Evolutionary conservation across 2,113 vertebrate species (phyloP), one percentile per base, ranked within the genome.

Genomic region (Myotis davidii): DNA sequence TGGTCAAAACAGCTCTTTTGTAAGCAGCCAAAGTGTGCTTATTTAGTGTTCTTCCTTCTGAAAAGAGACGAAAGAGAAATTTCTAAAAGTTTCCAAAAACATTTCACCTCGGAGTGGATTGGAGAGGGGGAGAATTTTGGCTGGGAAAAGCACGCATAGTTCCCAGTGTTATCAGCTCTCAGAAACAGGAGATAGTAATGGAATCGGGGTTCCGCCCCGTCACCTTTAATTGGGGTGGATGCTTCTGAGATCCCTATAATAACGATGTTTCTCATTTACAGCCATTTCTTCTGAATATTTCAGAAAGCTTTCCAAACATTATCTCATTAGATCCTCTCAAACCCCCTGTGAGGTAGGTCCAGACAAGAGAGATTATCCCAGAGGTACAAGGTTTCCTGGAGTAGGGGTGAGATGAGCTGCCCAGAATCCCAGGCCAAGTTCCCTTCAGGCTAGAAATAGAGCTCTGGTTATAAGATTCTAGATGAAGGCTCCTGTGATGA

Each of bases 1-100:
- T 96, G 91, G 97, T 95, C 96, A 97, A 96, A 98, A 97, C 95
- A 97, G 83, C 86, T 97, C 93, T 88, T 94, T 97, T 97, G 83
- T 97, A 94, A 97, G 96, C 91, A 93, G 93, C 45, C 78, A 50
- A 96, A 97, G 95, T 91, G 76, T 96, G 88, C 94, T 93, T 96
- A 90, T 88, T 97, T 97, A 81, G 76, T 87, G 91, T 82, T 97
- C 93, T 96, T 93, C 86, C 76, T 77, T 85, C 78, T 95, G 83
- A 65, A 93, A 96, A 96, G 91, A 93, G 79, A 86, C 91, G 69
- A 61, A 87, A 88, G 86, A 95, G 83, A 95, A 88, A 96, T 90
- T 89, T 96, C 86, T 91, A 72, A 96, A 95, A 96, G 69, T 93
- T 89, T 90, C 72, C 95, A 87, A 16, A 88, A 97, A 96, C 79